Evolutionary conservation across 2,113 vertebrate species (phyloP).

Genomic region (Pteruthius melanotis): DNA sequence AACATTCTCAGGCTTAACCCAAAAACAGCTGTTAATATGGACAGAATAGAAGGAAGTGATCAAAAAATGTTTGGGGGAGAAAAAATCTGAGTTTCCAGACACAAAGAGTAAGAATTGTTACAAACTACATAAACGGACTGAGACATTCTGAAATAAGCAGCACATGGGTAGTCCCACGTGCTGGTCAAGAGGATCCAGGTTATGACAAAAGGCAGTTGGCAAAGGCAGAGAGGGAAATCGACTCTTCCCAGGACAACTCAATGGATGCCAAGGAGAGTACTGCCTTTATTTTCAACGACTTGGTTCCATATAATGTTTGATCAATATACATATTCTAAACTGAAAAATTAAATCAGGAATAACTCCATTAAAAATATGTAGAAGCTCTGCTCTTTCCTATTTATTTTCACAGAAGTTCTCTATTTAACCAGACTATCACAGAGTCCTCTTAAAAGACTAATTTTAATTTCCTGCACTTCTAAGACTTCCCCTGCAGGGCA

Average conservation of each 20-base stretch:
- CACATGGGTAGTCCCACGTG: neutral
- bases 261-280: neutral
- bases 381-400: neutral
- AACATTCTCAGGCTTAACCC: neutral
- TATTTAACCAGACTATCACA: neutral
- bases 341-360: neutral
- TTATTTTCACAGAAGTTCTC: neutral
- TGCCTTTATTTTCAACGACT: neutral
- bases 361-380: neutral
- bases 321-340: neutral
- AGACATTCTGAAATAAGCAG: neutral
- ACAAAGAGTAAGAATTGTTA: neutral
- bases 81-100: neutral
- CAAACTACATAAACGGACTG: neutral
- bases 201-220: neutral
- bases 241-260: neutral
- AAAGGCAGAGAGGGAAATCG: neutral
- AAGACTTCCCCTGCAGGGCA: neutral
- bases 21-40: neutral
- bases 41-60: neutral
- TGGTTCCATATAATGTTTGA: neutral
- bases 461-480: neutral
- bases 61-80: neutral
- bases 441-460: neutral
- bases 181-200: neutral